phyloP scores from a whole-genome alignment of 2,797 vertebrate genomes.

The Hemitrygon akajei region DNA sequence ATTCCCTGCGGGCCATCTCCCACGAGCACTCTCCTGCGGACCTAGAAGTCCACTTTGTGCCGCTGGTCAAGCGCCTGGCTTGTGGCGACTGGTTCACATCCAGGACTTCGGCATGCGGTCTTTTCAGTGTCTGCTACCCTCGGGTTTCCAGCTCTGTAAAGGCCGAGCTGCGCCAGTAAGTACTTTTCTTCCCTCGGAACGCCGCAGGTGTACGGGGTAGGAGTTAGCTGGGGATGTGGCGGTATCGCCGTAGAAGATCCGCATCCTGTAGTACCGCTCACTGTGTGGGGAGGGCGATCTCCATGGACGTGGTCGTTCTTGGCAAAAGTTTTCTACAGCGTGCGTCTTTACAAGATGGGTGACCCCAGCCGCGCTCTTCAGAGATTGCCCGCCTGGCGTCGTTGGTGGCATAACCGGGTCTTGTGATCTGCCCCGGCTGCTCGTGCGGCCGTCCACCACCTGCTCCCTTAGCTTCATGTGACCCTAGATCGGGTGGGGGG shows the following conservation, averaged over 20 bases:
- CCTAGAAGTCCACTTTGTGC: slow-evolving; percentile 77
- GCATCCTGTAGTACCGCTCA: too few species aligned
- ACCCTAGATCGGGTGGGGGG: too few species aligned
- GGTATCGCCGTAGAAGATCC: background rate
- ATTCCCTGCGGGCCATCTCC: slow-evolving; percentile 75
- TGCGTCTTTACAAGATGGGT: too few species aligned
- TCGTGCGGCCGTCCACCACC: too few species aligned
- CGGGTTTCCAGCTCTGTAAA: slow-evolving; percentile 74
- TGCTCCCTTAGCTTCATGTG: too few species aligned
- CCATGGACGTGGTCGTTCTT: too few species aligned
- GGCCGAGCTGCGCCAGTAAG: slow-evolving; percentile 77
- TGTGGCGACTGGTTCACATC: slow-evolving; percentile 83
- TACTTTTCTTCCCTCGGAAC: slow-evolving; percentile 36
- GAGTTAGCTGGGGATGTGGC: background rate
- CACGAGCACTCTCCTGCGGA: slow-evolving; percentile 77
- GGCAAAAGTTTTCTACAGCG: too few species aligned
- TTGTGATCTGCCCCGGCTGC: too few species aligned
- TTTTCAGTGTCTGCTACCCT: slow-evolving; percentile 77
- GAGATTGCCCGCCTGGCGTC: too few species aligned
- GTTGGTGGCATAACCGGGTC: fast-evolving
- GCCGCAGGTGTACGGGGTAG: background rate
- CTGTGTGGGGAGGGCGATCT: too few species aligned
- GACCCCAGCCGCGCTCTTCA: too few species aligned
- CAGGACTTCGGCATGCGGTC: slow-evolving; percentile 75
- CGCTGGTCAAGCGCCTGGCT: slow-evolving; percentile 72